Evolutionary conservation across 1,140 invertebrate species (phyloP).

Genomic region (Leptonema lineaticorne): DNA sequence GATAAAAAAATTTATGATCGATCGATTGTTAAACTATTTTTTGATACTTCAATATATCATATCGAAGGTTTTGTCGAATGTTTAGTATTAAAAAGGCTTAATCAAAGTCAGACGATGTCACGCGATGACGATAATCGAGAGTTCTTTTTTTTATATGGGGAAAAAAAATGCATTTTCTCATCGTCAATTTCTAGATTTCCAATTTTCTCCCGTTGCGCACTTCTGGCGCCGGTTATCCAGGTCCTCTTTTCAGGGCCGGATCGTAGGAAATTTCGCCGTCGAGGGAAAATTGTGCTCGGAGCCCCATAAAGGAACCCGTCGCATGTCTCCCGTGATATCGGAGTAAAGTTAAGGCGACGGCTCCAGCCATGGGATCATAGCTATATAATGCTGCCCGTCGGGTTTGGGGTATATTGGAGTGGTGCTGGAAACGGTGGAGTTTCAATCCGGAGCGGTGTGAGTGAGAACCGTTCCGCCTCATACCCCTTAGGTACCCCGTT

Average conservation of each 20-base stretch:
- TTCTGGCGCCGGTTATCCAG: neutral
- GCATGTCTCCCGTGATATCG: slow-evolving; percentile 29
- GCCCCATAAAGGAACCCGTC: slow-evolving; percentile 27
- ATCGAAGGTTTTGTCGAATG: no score
- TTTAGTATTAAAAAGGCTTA: no score
- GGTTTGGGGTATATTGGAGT: neutral
- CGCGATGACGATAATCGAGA: no score
- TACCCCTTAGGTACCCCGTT: no score
- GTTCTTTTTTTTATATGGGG: no score
- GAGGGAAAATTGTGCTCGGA: slow-evolving; percentile 27
- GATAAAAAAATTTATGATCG: no score
- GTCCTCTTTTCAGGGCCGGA: slow-evolving; percentile 3
- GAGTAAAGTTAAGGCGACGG: slow-evolving; percentile 27
- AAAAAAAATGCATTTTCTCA: no score
- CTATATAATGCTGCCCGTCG: slow-evolving; percentile 17
- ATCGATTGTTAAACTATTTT: no score
- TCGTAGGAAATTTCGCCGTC: slow-evolving; percentile 7
- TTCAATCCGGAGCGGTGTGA: neutral
- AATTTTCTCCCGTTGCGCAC: neutral
- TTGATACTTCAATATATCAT: no score
- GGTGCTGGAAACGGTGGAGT: neutral
- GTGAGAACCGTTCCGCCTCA: neutral
- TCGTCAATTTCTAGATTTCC: neutral
- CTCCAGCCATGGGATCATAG: slow-evolving; percentile 25
- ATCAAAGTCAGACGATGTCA: no score